Base-by-base conservation (phyloP, 2,113 vertebrate genomes). In the Corapipo altera region DNA sequence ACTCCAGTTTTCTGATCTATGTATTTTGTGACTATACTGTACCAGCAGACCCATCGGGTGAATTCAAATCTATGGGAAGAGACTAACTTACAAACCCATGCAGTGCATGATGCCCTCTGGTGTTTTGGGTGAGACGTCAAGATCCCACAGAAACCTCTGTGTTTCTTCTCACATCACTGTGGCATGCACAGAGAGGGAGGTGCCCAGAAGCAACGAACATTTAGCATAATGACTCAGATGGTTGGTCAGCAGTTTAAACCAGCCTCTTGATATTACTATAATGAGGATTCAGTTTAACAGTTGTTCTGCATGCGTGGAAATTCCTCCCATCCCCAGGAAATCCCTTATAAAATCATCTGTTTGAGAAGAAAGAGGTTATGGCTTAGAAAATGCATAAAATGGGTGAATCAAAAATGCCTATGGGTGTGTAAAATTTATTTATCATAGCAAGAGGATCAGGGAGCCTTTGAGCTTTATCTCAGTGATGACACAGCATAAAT, bases 261-360 rank as follows among this genome's bases (percentile, higher is more conserved):
- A 97, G 96, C 93, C 95, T 97, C 85, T 97, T 80, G 91, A 91
- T 54, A 71, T 96, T 96, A 96, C 81, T 79, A 3, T 95, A 97
- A 97, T 82, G 81, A 96, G 91, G 78, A 93, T 85, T 94, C 88
- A 93, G 91, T 95, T 96, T 94, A 95, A 91, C 55, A 93, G 88
- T 79, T 78, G 72, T 65, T 92, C 43, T 89, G 76, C 73, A 75
- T 70, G 76, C 84, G 80, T 41, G 80, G 58, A 91, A 92, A 94
- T 90, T 32, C 33, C 4, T 77, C 18, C 37, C 73, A 51, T 69
- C 67, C 70, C 26, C 44, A 74, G 79, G 84, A 97, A 93, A 96
- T 74, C 51, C 66, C 84, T 92, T 94, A 76, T 71, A 41, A 90
- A 86, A 86, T 88, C 4, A 91, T 94, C 93, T 96, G 81, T 75